Evolutionary conservation across 2,888 invertebrate species (phyloP), one percentile per base, ranked within the genome.

Genomic region (Drosophila aldrichi): DNA sequence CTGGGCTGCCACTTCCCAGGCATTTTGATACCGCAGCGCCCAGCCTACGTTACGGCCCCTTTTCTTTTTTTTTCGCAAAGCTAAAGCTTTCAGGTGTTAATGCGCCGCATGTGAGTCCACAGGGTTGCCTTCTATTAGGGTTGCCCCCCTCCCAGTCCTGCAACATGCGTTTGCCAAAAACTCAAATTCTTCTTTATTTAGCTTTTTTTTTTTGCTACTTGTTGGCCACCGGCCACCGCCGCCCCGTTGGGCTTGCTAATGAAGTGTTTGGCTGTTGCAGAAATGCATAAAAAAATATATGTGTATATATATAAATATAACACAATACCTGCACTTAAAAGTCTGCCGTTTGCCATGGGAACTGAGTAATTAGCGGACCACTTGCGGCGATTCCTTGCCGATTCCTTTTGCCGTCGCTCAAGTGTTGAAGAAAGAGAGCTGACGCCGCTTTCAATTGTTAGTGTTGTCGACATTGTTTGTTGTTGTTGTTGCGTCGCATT

Each of bases 281-380:
- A 43, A 22, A 43, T 41, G 18, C 10, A 41, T 20, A 43, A n/a
- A 29, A 5, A 46, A 48, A 9, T 1, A 25, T 6, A 25, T 25
- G 6, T 25, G 4, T 3, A 22, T 25, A 48, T 6, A 12, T 8
- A 8, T 29, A 29, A n/a, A 29, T 48, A 34, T 25, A 20, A n/a
- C n/a, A 36, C 74, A 79, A 71, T 71, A 54, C 55, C 46, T 65
- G 72, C 79, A 79, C 70, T 77, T 79, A 74, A 69, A 61, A 62
- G 32, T 32, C 36, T 46, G 46, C 60, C 48, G 46, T 55, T 55
- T 61, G 73, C 68, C 81, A 80, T 90, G 90, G 87, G 90, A 90
- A 90, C 80, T 82, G 81, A 79, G 81, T 83, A 90, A 90, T 91
- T 91, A 90, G 85, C 83, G 73, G 88, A 88, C 81, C 86, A 80